These are phyloP conservation scores for Alcedo atthis DNA, from an alignment of 2,797 vertebrate species.

Conservation along the genomic window DNA sequence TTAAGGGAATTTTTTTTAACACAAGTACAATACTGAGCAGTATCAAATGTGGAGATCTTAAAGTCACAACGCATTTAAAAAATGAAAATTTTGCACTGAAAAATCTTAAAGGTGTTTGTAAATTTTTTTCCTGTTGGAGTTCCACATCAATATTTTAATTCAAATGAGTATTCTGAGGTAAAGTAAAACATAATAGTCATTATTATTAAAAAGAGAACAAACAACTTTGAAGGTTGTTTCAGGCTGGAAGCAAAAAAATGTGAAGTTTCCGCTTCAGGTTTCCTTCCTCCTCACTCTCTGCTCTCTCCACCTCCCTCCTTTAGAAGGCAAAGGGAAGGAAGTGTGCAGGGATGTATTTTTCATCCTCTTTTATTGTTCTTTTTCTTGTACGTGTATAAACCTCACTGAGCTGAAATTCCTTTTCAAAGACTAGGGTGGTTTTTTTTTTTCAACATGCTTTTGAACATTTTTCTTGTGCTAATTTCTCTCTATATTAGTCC, in stretches of 20 bases:
- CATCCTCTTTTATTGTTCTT: neutral
- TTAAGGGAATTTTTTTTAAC: neutral
- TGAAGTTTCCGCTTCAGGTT: constrained; percentile 9
- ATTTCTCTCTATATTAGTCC: neutral
- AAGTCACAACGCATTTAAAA: neutral
- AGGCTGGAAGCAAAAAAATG: neutral
- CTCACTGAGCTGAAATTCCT: neutral
- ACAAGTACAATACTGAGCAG: neutral
- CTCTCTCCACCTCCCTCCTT: neutral
- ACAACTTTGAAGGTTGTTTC: neutral
- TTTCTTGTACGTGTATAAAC: neutral
- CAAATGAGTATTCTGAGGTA: neutral
- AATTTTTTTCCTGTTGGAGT: neutral
- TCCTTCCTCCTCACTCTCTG: neutral
- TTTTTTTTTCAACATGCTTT: neutral
- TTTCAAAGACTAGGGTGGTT: neutral
- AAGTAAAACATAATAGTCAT: neutral
- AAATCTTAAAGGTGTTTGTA: neutral
- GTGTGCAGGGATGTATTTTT: neutral
- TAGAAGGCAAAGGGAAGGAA: constrained; percentile 10
- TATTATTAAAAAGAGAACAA: neutral
- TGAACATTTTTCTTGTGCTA: neutral
- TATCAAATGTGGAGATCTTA: neutral
- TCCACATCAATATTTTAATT: neutral
- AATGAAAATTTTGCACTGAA: neutral